These are phyloP conservation scores for Cynodonichthys magdalenae DNA, from an alignment of 2,797 vertebrate species.

Conservation along the genomic window DNA sequence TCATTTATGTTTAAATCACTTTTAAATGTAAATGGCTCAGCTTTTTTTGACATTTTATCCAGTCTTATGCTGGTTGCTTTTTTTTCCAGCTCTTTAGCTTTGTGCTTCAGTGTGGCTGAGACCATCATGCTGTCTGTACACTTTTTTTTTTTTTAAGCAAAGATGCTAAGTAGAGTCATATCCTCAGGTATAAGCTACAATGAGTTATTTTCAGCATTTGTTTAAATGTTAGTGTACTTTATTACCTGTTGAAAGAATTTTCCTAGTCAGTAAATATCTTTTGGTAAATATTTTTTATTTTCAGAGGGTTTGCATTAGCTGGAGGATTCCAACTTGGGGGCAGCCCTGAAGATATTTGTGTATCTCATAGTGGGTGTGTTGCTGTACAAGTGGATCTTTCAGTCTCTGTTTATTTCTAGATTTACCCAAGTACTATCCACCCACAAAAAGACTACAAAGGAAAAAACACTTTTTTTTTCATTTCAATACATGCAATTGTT, in stretches of 20 bases:
- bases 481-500: neutral
- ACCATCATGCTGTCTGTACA: neutral
- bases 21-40: neutral
- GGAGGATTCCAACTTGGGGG: constrained; percentile 39
- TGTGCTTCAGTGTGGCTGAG: neutral
- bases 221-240: neutral
- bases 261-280: constrained; percentile 1
- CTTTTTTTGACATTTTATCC: neutral
- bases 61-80: neutral
- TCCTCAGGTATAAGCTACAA: neutral
- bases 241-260: constrained; percentile 9
- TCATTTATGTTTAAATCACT: neutral
- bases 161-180: neutral
- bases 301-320: neutral
- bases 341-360: constrained; percentile 37
- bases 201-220: too few relatives aligned
- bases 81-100: neutral
- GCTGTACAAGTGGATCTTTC: constrained; percentile 32
- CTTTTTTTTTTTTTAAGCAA: too few relatives aligned
- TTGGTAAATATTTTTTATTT: constrained; percentile 12
- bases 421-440: constrained; percentile 31
- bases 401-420: constrained; percentile 29
- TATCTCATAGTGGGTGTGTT: constrained; percentile 18
- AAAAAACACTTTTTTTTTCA: constrained; percentile 1
- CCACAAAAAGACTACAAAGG: constrained; percentile 23